Evolutionary conservation across 2,888 invertebrate species (phyloP).

Genomic region (Scaptomyza parva): DNA sequence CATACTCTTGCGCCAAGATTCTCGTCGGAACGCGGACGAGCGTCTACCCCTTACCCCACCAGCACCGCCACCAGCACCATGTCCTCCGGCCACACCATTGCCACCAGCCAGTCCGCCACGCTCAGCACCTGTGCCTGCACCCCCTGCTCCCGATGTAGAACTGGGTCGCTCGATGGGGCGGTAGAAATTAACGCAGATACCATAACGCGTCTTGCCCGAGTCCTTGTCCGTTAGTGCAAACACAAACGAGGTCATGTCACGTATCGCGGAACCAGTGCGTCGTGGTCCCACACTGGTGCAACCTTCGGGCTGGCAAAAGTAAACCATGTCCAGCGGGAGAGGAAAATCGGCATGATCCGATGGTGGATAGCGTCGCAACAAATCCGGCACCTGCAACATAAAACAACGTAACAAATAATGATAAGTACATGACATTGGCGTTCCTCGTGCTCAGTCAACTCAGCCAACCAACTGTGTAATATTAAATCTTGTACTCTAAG

Average conservation of each 20-base stretch:
- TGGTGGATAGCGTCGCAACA: constrained; percentile 96
- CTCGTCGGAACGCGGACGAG: constrained; percentile 89
- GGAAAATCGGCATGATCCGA: constrained; percentile 99
- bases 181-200: constrained; percentile 99
- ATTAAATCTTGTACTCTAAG: no score
- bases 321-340: constrained; percentile 98
- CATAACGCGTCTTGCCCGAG: constrained; percentile 97
- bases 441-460: no score
- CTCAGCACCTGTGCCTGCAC: constrained; percentile 21
- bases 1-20: constrained; percentile 96
- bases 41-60: constrained; percentile 82
- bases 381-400: constrained; percentile 92
- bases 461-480: neutral
- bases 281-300: constrained; percentile 96
- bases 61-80: constrained; percentile 47
- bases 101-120: constrained; percentile 55
- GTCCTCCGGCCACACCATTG: constrained; percentile 38
- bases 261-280: constrained; percentile 88
- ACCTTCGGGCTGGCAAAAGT: constrained; percentile 99
- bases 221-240: constrained; percentile 99
- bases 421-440: neutral
- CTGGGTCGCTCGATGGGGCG: constrained; percentile 92
- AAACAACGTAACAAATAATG: neutral
- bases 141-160: constrained; percentile 36
- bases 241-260: constrained; percentile 98